Evolutionary conservation across 1,140 invertebrate genomes (phyloP).

Genomic region (Musca vetustissima): DNA sequence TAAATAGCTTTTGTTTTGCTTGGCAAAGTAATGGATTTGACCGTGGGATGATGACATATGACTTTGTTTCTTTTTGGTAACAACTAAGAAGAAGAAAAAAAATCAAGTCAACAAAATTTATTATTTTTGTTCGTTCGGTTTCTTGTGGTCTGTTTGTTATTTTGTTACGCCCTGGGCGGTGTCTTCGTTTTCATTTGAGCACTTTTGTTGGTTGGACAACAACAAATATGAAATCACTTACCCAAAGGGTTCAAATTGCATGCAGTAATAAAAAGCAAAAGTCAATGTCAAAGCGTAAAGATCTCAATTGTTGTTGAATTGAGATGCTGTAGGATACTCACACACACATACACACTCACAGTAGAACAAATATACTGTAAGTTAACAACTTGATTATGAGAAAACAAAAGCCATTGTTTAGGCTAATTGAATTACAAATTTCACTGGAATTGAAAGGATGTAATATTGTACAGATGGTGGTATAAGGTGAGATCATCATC

Average conservation of each 20-base stretch:
- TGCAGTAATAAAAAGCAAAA: neutral
- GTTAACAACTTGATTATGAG: too few species aligned
- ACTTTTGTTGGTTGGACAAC: neutral
- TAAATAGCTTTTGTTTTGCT: constrained; percentile 15
- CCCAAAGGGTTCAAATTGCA: constrained; percentile 11
- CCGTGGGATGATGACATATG: constrained; percentile 23
- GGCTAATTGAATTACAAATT: too few species aligned
- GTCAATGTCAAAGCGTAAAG: constrained; percentile 15
- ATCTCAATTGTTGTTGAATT: too few species aligned
- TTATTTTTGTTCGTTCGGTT: neutral
- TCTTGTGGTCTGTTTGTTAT: neutral
- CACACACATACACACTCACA: too few species aligned
- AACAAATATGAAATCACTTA: neutral
- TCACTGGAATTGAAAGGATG: too few species aligned
- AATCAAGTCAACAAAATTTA: constrained; percentile 5
- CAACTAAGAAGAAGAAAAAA: neutral
- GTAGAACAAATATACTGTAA: too few species aligned
- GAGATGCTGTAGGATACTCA: too few species aligned
- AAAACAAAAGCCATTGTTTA: too few species aligned
- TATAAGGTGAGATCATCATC: too few species aligned
- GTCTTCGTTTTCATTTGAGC: neutral
- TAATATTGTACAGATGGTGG: too few species aligned
- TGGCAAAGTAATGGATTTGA: constrained; percentile 8
- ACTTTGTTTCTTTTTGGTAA: neutral
- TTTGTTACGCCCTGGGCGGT: neutral